Evolutionary conservation across 2,113 vertebrate species (phyloP).

Genomic region (Tetrao urogallus): DNA sequence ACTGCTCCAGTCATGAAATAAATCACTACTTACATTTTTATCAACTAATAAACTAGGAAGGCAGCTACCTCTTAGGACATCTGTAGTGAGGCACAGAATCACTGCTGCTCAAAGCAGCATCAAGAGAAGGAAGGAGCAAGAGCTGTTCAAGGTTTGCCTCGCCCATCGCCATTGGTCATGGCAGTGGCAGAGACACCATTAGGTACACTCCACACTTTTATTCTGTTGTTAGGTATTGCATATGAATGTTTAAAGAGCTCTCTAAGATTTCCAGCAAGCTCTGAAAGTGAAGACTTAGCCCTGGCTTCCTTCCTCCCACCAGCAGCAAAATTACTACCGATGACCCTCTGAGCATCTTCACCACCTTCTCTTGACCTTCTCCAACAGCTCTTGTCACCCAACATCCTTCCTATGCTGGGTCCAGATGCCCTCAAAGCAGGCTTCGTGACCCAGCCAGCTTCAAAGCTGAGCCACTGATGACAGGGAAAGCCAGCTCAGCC

Average conservation of each 20-base stretch:
- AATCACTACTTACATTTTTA: not conserved
- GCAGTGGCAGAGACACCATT: not conserved
- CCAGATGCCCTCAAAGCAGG: not conserved
- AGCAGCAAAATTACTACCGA: not conserved
- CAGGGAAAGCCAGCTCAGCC: not conserved
- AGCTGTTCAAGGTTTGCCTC: rapidly evolving
- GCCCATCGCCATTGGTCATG: not conserved
- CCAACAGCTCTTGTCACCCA: too few relatives aligned
- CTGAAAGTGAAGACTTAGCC: not conserved
- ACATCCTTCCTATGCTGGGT: too few relatives aligned
- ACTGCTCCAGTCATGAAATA: not conserved
- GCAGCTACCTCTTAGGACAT: not conserved
- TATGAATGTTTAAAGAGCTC: rapidly evolving
- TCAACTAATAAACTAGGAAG: not conserved
- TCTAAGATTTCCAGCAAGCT: not conserved
- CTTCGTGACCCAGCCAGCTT: not conserved
- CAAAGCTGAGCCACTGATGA: rapidly evolving
- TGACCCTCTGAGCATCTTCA: not conserved
- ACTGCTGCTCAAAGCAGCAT: rapidly evolving
- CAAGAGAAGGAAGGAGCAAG: not conserved
- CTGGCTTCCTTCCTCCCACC: not conserved
- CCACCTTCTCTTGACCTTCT: too few relatives aligned
- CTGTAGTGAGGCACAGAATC: not conserved
- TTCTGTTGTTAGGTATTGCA: not conserved
- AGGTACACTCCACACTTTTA: rapidly evolving